Conservation (phyloP, 2,888 invertebrate species). For the Willowsia nigromaculata region DNA sequence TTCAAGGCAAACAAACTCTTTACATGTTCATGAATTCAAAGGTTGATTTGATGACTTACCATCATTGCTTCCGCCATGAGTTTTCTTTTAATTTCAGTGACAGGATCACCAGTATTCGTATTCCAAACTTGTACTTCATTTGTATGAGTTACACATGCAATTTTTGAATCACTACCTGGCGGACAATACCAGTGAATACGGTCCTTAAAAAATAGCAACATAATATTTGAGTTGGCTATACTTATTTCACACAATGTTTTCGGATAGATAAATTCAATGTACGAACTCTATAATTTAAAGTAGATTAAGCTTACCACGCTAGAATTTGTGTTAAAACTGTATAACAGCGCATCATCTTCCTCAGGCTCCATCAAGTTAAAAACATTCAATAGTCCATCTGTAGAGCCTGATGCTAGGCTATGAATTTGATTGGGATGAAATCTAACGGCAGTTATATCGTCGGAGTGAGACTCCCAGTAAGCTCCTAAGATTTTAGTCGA, state of each 20-base stretch:
- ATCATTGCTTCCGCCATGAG: conserved; percentile 82
- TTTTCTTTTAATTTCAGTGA: conserved; percentile 83
- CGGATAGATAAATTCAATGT: too few relatives aligned
- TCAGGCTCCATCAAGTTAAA: conserved; percentile 87
- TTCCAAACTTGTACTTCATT: conserved; percentile 87
- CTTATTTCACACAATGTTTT: too few relatives aligned
- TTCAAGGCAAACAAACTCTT: background rate
- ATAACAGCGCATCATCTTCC: conserved; percentile 90
- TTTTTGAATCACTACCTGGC: background rate
- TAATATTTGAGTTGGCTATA: too few relatives aligned
- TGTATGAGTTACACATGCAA: conserved; percentile 86
- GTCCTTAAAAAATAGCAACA: conserved; percentile 49
- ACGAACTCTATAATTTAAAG: too few relatives aligned
- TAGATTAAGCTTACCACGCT: conserved; percentile 86
- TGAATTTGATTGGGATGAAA: conserved; percentile 87
- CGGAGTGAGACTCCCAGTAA: conserved; percentile 91
- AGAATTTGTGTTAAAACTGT: conserved; percentile 89
- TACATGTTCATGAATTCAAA: background rate
- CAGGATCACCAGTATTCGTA: conserved; percentile 84
- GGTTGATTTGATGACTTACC: conserved; percentile 64
- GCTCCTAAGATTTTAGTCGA: conserved; percentile 85
- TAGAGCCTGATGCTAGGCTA: conserved; percentile 87
- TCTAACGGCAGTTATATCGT: conserved; percentile 88
- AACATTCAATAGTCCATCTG: conserved; percentile 92
- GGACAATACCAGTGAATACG: conserved; percentile 60